Evolutionary conservation across 2,797 vertebrate genomes (phyloP), one percentile per base, ranked within the genome.

Genomic region (Salmo trutta): DNA sequence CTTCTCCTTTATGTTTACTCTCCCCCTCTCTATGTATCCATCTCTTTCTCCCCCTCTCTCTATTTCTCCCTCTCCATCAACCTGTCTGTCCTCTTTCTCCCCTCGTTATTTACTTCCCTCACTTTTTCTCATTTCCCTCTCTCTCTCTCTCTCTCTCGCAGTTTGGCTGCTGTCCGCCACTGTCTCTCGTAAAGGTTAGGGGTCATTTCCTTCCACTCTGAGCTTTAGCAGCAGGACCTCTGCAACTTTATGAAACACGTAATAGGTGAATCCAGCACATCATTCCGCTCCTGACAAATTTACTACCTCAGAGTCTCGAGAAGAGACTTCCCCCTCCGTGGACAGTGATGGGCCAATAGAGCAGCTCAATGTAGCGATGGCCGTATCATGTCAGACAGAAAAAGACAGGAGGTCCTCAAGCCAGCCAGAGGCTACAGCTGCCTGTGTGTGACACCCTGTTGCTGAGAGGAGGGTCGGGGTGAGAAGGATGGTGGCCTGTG

Each of bases 241-340:
- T 33, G 4, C 27, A 79, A 47, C 81, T 81, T 4, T 68, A 0
- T 71, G 71, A 84, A 83, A 81, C 73, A 75, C 36, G 68, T 77
- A 77, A 85, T 86, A 88, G 84, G 84, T 91, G 90, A 88, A 84
- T 75, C 71, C 77, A 77, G 82, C 75, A 80, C 77, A 73, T 72
- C 64, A 36, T 68, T 77, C 80, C 74, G 47, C 68, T 75, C 74
- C 76, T 75, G 68, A 81, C 73, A 67, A 75, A 75, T 71, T 65
- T 36, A 71, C 33, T 62, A 52, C 76, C 75, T 59, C 77, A 67
- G 73, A 65, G 77, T 70, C 81, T 71, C 65, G 67, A 29, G 67
- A 69, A 47, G 41, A 47, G 41, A 47, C 10, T 47, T 47, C 41
- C 0, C 10, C 41, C 41, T 47, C 41, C 12, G 41, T 0, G 41